phyloP scores from a whole-genome alignment of 2,113 vertebrate species.

The Thamnophis sirtalis region DNA sequence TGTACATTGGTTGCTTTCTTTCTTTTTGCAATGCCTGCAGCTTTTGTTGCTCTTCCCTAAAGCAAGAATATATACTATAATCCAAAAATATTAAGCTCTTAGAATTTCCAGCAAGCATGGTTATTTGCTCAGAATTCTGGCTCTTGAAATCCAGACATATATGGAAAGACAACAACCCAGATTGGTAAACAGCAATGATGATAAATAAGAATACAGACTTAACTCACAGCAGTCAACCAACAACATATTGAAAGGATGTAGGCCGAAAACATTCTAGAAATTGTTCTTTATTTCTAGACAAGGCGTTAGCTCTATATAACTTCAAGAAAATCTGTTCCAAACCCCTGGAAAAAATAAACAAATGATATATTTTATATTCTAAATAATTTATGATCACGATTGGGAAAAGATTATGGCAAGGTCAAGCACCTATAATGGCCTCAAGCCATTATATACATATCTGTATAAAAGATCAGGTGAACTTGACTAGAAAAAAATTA shows the following conservation, averaged over 20 bases:
- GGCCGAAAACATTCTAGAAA: background rate
- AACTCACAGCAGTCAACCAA: background rate
- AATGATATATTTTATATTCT: background rate
- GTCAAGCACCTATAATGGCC: background rate
- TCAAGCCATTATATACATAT: background rate
- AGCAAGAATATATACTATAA: background rate
- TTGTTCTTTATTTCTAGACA: background rate
- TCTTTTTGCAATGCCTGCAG: background rate
- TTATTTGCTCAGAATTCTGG: background rate
- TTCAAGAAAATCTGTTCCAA: background rate
- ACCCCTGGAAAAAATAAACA: background rate
- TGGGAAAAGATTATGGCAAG: background rate
- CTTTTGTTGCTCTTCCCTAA: background rate
- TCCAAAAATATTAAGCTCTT: too few species aligned
- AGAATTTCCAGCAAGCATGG: background rate
- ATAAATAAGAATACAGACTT: background rate
- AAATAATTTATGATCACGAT: background rate
- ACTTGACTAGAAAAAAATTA: background rate
- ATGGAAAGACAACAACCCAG: background rate
- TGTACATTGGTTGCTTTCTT: background rate
- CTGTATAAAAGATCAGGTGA: background rate
- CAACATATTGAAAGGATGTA: background rate
- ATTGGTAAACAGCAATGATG: background rate
- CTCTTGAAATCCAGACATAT: background rate
- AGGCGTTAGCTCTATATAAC: background rate